Base-by-base conservation (phyloP, 2,888 invertebrate genomes). In the Helicoverpa assulta region DNA sequence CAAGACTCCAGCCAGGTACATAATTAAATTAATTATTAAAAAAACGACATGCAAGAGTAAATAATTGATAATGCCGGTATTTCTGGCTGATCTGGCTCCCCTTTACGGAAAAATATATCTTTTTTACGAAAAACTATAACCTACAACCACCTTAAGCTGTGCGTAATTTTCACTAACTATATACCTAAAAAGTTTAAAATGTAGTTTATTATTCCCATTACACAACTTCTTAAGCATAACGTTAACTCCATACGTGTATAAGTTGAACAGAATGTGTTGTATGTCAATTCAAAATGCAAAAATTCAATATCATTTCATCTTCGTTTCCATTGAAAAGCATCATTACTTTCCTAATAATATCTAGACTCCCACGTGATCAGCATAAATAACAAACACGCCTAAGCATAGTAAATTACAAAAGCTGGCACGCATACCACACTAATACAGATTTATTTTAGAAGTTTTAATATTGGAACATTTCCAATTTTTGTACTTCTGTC, bases 391-490 rank as follows among this genome's bases (percentile, higher is more conserved):
- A 71, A 73, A 77, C 76, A 83, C 66, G 68, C 78, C 78, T 65
- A 83, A 83, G 81, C 78, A 82, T 85, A 86, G 82, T 83, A 89
- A 87, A 85, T 89, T 84, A 88, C 85, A 87, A 89, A 88, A 85
- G 84, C 88, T 93, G 92, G 90, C 93, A 92, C 86, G 85, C 88
- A 85, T 79, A 80, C 86, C 85, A 86, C 82, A 87, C 87, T 89
- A 90, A 87, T 84, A 89, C 88, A 89, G 88, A 92, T 94, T 93
- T 94, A 95, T 94, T 94, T 95, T 94, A 90, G 93, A 92, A 90
- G 87, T 91, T 91, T 91, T 91, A 91, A 91, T 91, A 89, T 94
- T 95, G 95, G 95, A 92, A 80, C 74, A 37, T 74, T 82, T 94
- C 95, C 95, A 95, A 95, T 92, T 92, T 91, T 93, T 92, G 88